These are phyloP conservation scores for Byasa hedistus DNA, from an alignment of 2,888 invertebrate species.

Conservation along the genomic window DNA sequence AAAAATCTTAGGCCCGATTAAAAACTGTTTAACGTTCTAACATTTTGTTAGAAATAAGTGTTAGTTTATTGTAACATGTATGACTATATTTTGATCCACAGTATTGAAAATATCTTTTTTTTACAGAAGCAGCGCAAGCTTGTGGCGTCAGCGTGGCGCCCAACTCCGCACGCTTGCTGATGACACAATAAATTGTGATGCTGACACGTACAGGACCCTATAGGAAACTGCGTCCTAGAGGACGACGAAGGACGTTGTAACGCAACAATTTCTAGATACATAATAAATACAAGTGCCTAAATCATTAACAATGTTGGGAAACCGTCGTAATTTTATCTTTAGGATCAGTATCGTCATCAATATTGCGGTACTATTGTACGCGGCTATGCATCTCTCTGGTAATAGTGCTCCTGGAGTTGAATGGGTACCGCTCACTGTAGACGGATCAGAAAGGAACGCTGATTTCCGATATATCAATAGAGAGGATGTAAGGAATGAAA, in stretches of 20 bases:
- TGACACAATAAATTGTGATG: conserved; percentile 78
- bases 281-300: conserved; percentile 69
- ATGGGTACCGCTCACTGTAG: conserved; percentile 64
- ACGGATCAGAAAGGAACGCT: conserved; percentile 57
- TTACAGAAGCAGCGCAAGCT: conserved; percentile 57
- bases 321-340: conserved; percentile 84
- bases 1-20: no score
- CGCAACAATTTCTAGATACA: conserved; percentile 49
- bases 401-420: conserved; percentile 54
- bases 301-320: conserved; percentile 65
- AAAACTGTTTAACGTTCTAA: no score
- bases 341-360: conserved; percentile 87
- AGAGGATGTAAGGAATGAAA: conserved; percentile 55
- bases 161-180: conserved; percentile 62
- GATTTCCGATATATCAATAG: conserved; percentile 55
- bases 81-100: no score
- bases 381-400: conserved; percentile 82
- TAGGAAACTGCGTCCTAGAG: conserved; percentile 79
- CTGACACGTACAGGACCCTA: conserved; percentile 71
- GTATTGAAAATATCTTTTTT: conserved; percentile 18
- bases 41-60: no score
- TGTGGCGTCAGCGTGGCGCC: conserved; percentile 61
- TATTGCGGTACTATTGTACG: conserved; percentile 85
- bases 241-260: conserved; percentile 76
- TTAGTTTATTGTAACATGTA: no score